Evolutionary conservation across 2,888 invertebrate genomes (phyloP).

Genomic region (Drosophila fulvimacula): DNA sequence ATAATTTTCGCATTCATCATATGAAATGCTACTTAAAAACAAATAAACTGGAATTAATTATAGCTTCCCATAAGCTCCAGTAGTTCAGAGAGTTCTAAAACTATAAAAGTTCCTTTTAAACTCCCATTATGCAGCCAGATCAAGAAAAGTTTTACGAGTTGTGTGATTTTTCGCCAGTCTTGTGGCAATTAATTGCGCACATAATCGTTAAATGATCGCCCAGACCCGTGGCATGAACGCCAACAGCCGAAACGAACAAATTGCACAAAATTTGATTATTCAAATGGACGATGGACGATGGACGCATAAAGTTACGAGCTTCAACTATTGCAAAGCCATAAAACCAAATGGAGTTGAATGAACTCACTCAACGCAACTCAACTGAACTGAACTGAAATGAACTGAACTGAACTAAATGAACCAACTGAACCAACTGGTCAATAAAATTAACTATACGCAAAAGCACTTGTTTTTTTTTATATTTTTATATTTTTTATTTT

Average conservation of each 20-base stretch:
- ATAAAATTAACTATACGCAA: constrained; percentile 46
- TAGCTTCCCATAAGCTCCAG: neutral
- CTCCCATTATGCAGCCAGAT: neutral
- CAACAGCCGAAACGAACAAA: constrained; percentile 11
- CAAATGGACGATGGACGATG: constrained; percentile 16
- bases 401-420: constrained; percentile 21
- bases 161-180: constrained; percentile 6
- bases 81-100: neutral
- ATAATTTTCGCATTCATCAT: neutral
- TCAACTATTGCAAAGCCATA: constrained; percentile 47
- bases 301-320: constrained; percentile 15
- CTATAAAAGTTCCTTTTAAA: constrained; percentile 3
- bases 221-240: neutral
- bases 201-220: constrained; percentile 10
- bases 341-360: constrained; percentile 39
- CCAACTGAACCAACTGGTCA: constrained; percentile 24
- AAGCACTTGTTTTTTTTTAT: constrained; percentile 26
- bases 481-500: neutral
- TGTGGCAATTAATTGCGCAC: constrained; percentile 10
- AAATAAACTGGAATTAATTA: neutral
- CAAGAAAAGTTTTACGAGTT: neutral
- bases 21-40: constrained; percentile 1
- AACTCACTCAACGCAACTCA: constrained; percentile 15
- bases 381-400: constrained; percentile 14
- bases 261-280: constrained; percentile 29